Base-by-base conservation (phyloP, 2,888 invertebrate genomes). In the Melinaea menophilus region DNA sequence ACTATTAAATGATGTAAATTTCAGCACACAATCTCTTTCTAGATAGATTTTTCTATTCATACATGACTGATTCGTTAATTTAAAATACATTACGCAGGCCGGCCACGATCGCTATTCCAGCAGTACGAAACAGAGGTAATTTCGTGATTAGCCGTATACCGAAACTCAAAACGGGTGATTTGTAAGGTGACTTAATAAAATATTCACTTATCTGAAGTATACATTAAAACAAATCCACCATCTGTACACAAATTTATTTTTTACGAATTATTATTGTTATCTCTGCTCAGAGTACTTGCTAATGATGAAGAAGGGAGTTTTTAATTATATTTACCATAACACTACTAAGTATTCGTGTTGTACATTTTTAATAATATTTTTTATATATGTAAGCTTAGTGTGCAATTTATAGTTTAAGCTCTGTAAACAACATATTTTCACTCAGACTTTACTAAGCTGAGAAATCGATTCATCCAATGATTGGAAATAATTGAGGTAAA, bases 51-150 rank as follows among this genome's bases (percentile, higher is more conserved):
- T 68, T 70, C 75, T 67, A 61, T 63, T n/a, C 72, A 73, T 83
- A 76, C 76, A 84, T 85, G 84, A 84, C 82, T 81, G 78, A 84
- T 81, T 77, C 73, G 73, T 81, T 81, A 79, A 82, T 86, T 84
- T 82, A 85, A 86, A 84, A 85, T 84, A 84, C 82, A 86, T 84
- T 85, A 85, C 79, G 75, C 70, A 73, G 70, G 71, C 75, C 65
- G 75, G 72, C 74, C 76, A 78, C 77, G 78, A 83, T 79, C 75
- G 75, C 74, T 69, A 74, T 73, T 73, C 70, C 68, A n/a, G n/a
- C n/a, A 67, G 73, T 65, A 69, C 71, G 71, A 73, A 75, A 79
- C 72, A 77, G 77, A 81, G 79, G 80, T 79, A 80, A 85, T 83
- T 65, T 68, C 66, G 64, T 45, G 68, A 65, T 59, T 63, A 63